Percentiles rank a stretch among this genome's conserved stretches.
These are phyloP conservation scores for Toxostoma redivivum DNA, from an alignment of 2,113 vertebrate genomes.

Conservation along the genomic window DNA sequence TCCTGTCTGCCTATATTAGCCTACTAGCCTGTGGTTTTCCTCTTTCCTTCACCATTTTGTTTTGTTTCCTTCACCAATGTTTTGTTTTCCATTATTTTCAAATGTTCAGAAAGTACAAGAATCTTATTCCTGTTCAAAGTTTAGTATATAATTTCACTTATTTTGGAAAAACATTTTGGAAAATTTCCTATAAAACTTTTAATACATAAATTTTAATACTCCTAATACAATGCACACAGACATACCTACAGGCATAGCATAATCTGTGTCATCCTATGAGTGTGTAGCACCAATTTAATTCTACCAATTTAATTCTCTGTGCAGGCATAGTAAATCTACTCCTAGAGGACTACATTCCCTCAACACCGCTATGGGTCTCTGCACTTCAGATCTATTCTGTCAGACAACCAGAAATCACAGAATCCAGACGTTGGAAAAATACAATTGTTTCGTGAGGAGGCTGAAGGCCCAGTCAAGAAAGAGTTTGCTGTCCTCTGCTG, in stretches of 20 bases:
- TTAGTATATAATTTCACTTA: not conserved
- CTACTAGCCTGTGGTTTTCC: not conserved
- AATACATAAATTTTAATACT: not conserved
- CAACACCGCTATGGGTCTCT: fast-evolving
- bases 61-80: not conserved
- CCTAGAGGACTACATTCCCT: not conserved
- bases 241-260: not conserved
- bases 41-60: not conserved
- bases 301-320: not conserved
- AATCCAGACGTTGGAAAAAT: not conserved
- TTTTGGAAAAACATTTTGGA: not conserved
- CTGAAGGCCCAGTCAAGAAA: too few relatives aligned
- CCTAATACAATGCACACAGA: not conserved
- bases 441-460: too few relatives aligned
- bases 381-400: not conserved
- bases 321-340: not conserved
- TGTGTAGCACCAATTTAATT: not conserved
- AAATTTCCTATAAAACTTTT: not conserved
- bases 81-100: not conserved
- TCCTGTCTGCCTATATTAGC: not conserved
- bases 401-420: not conserved
- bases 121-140: not conserved
- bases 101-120: not conserved
- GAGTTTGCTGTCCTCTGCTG: too few relatives aligned
- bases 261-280: not conserved